Percentiles rank a stretch among this genome's conserved stretches.
phyloP scores from a whole-genome alignment of 2,113 vertebrate species.

The Myiagra hebetior region DNA sequence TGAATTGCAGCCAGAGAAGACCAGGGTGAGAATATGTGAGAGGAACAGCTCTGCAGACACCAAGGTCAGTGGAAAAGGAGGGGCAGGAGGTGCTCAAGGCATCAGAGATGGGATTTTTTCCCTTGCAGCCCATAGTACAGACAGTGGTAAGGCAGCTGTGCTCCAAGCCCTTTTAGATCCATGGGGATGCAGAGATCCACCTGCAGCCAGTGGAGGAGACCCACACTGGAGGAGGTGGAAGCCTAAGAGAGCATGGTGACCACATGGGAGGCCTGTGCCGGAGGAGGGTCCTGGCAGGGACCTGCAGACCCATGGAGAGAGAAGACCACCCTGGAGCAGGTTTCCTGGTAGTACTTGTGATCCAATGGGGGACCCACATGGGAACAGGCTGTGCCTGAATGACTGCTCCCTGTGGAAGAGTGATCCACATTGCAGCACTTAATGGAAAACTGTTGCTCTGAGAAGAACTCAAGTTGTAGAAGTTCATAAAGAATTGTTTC shows the following conservation, averaged over 20 bases:
- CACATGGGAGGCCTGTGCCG: neutral
- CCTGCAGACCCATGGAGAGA: accelerated
- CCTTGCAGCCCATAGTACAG: neutral
- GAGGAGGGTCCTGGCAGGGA: neutral
- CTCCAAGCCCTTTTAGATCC: too few relatives aligned
- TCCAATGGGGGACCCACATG: accelerated
- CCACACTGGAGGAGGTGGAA: neutral
- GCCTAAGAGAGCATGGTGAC: too few relatives aligned
- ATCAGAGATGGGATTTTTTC: neutral
- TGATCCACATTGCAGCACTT: neutral
- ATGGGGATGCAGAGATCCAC: neutral
- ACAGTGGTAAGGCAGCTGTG: neutral
- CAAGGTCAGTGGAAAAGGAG: neutral
- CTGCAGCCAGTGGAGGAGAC: neutral
- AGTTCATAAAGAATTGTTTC: neutral
- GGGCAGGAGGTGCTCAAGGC: neutral
- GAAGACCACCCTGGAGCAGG: neutral
- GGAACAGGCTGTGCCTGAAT: neutral
- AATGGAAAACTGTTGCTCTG: accelerated
- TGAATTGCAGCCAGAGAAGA: neutral
- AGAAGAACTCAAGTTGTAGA: accelerated
- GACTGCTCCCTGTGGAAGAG: neutral
- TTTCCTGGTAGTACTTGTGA: neutral
- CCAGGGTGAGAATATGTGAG: neutral
- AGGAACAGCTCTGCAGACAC: neutral